A percentile compares a stretch with the other conserved stretches of the same genome.
Conservation (phyloP, 2,113 vertebrate species). For the Nycticebus coucang region DNA sequence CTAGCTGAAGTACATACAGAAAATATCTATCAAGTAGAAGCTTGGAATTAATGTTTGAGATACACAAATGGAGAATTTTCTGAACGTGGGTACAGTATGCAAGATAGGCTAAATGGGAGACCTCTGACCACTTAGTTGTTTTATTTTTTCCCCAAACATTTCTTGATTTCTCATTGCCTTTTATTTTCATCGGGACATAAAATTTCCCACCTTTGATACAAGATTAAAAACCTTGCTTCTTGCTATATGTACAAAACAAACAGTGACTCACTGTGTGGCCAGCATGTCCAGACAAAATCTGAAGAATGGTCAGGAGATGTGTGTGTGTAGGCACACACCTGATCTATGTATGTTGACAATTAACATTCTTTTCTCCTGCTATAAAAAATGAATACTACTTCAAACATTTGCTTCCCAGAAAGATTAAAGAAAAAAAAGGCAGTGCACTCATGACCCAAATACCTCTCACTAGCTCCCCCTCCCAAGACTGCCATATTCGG, state of each 20-base stretch:
- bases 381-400: conserved; percentile 34
- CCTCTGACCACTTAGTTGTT: conserved; percentile 54
- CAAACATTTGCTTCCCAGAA: conserved; percentile 35
- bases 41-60: background rate
- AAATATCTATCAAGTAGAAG: background rate
- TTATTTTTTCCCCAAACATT: conserved; percentile 14
- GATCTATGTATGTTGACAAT: conserved; percentile 29
- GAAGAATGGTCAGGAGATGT: conserved; percentile 53
- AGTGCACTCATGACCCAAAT: background rate
- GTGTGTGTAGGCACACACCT: too few species aligned
- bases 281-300: conserved; percentile 60
- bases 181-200: conserved; percentile 54
- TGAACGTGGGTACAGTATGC: background rate
- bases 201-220: conserved; percentile 49
- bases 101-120: background rate
- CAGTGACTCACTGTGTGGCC: conserved; percentile 54
- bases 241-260: conserved; percentile 69
- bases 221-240: conserved; percentile 63
- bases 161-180: background rate
- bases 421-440: background rate
- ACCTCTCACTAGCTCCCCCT: too few species aligned
- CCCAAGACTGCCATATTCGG: too few species aligned
- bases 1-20: background rate
- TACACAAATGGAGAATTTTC: background rate
- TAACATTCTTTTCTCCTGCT: conserved; percentile 48